These are phyloP conservation scores for Sebastiscus albofasciatus DNA, from an alignment of 2,797 vertebrate genomes.

Conservation along the genomic window DNA sequence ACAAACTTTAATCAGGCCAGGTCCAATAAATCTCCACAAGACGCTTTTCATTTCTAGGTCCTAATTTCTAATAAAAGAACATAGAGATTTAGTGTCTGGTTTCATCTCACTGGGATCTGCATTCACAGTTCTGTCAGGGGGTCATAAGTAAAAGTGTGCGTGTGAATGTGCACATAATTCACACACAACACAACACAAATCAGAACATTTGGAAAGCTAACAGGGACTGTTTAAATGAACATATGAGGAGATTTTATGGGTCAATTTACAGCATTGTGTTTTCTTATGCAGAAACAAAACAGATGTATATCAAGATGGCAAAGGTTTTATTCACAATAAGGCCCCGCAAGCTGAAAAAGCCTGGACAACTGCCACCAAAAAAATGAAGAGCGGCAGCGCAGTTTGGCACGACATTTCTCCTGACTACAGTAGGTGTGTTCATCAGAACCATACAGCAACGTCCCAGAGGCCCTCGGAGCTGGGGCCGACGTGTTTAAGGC, in stretches of 20 bases:
- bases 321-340: slow-evolving; percentile 46
- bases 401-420: slow-evolving; percentile 36
- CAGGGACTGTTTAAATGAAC: slow-evolving; percentile 36
- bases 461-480: background rate
- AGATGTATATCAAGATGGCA: slow-evolving; percentile 59
- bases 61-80: slow-evolving; percentile 19
- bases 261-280: slow-evolving; percentile 56
- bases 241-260: slow-evolving; percentile 50
- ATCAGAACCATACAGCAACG: slow-evolving; percentile 29
- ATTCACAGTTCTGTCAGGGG: slow-evolving; percentile 2
- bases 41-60: slow-evolving; percentile 14
- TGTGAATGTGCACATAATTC: background rate
- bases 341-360: slow-evolving; percentile 14
- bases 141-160: background rate
- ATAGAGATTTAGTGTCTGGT: slow-evolving; percentile 13
- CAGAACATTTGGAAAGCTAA: slow-evolving; percentile 45
- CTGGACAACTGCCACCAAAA: slow-evolving; percentile 53
- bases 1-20: slow-evolving; percentile 2
- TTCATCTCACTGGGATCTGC: slow-evolving; percentile 1
- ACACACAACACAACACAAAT: slow-evolving; percentile 21
- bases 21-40: slow-evolving; percentile 12
- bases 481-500: background rate
- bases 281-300: slow-evolving; percentile 65
- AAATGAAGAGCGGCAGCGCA: slow-evolving; percentile 45
- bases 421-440: slow-evolving; percentile 33